Conservation (phyloP, 2,888 invertebrate species). For the Cataglyphis cursor region DNA sequence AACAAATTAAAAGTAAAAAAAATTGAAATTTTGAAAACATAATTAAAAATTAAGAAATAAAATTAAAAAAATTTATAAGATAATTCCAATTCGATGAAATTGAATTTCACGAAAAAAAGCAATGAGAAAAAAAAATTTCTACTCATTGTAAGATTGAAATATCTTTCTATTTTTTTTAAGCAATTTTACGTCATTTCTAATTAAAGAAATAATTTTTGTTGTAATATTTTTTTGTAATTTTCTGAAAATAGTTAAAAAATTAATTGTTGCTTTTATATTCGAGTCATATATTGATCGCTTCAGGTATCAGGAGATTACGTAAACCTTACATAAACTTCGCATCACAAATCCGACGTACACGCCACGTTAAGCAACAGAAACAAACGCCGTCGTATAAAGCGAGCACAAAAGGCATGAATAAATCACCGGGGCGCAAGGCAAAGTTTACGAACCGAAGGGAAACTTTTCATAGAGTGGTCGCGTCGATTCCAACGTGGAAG, state of each 20-base stretch:
- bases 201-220: constrained; percentile 1
- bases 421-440: constrained; percentile 36
- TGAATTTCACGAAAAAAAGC: constrained; percentile 7
- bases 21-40: constrained; percentile 31
- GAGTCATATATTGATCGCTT: constrained; percentile 9
- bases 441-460: constrained; percentile 41
- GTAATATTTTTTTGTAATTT: constrained; percentile 8
- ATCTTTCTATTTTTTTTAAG: background rate
- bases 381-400: constrained; percentile 46
- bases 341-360: constrained; percentile 43
- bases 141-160: constrained; percentile 1
- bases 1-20: background rate
- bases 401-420: constrained; percentile 52
- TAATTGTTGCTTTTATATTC: constrained; percentile 32
- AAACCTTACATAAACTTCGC: constrained; percentile 41
- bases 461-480: constrained; percentile 51
- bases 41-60: constrained; percentile 8
- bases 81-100: constrained; percentile 35
- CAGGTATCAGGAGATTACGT: constrained; percentile 20
- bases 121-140: background rate
- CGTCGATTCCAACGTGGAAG: constrained; percentile 44
- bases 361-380: constrained; percentile 44
- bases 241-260: constrained; percentile 25
- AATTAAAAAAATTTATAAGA: constrained; percentile 38
- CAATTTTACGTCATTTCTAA: background rate